These are phyloP conservation scores for Drosophila nannoptera DNA, from an alignment of 1,140 invertebrate genomes.

Conservation along the genomic window DNA sequence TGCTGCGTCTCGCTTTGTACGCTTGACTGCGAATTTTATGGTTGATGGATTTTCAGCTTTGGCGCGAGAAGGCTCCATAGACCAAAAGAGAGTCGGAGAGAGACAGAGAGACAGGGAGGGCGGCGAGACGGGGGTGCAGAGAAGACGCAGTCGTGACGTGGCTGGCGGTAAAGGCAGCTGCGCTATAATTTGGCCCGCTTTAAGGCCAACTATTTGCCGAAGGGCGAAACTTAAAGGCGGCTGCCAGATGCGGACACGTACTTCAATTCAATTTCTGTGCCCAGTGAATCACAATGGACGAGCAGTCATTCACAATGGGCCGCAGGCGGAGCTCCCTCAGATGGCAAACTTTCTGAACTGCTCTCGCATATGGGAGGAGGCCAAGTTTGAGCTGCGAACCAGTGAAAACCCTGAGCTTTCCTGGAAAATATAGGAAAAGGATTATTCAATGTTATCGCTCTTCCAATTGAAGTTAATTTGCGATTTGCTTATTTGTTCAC, in stretches of 20 bases:
- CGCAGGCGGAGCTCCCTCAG: too few species aligned
- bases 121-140: too few species aligned
- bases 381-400: too few species aligned
- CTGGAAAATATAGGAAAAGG: too few species aligned
- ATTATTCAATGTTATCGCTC: too few species aligned
- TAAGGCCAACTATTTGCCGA: conserved; percentile 41
- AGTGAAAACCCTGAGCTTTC: too few species aligned
- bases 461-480: too few species aligned
- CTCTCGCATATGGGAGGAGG: too few species aligned
- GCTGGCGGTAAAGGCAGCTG: not conserved
- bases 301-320: too few species aligned
- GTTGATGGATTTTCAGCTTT: conserved; percentile 70
- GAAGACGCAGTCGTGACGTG: not conserved
- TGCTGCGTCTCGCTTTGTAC: conserved; percentile 58
- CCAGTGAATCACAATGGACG: conserved; percentile 50
- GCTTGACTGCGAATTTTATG: conserved; percentile 75
- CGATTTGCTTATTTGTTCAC: too few species aligned
- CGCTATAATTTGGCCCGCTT: conserved; percentile 28
- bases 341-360: too few species aligned
- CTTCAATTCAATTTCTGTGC: conserved; percentile 60
- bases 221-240: conserved; percentile 29
- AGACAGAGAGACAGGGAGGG: not conserved
- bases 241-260: conserved; percentile 56
- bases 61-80: conserved; percentile 26
- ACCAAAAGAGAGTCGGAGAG: conserved; percentile 2